These are phyloP conservation scores for Andrena bucephala DNA, from an alignment of 2,888 invertebrate genomes.

Conservation along the genomic window DNA sequence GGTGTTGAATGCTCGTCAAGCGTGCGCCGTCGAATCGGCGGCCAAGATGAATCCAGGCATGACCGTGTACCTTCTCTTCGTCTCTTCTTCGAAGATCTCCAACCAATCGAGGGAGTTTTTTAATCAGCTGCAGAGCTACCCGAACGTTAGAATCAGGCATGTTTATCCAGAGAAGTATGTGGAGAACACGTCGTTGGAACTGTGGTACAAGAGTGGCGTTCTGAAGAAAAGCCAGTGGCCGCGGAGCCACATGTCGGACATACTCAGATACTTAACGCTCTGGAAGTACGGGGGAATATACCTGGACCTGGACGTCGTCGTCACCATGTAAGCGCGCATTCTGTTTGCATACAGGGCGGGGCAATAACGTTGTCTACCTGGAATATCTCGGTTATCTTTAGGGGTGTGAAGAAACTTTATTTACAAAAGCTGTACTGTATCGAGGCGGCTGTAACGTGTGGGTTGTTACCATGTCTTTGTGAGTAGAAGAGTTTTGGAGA, in stretches of 20 bases:
- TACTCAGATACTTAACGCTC: constrained; percentile 88
- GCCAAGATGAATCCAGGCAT: constrained; percentile 87
- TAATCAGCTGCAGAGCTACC: constrained; percentile 83
- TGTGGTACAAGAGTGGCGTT: constrained; percentile 85
- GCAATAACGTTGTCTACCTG: too few relatives aligned
- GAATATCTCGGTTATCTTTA: too few relatives aligned
- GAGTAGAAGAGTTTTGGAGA: too few relatives aligned
- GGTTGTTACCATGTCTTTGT: too few relatives aligned
- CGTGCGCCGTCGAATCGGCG: constrained; percentile 90
- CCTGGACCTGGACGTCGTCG: constrained; percentile 91
- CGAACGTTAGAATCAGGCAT: constrained; percentile 86
- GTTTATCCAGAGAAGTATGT: constrained; percentile 86
- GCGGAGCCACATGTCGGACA: constrained; percentile 88
- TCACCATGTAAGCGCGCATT: constrained; percentile 85
- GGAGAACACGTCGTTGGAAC: constrained; percentile 87
- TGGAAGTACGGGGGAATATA: constrained; percentile 93
- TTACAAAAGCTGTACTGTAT: too few relatives aligned
- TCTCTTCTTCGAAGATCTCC: constrained; percentile 84
- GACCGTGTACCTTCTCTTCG: constrained; percentile 87
- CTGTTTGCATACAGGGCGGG: neutral
- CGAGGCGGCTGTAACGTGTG: too few relatives aligned
- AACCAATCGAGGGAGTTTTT: constrained; percentile 79
- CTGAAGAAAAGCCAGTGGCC: constrained; percentile 87
- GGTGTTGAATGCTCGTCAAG: constrained; percentile 87
- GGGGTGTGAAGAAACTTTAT: too few relatives aligned